These are phyloP conservation scores for Perizoma affinitatum DNA, from an alignment of 2,888 invertebrate species.

Conservation along the genomic window DNA sequence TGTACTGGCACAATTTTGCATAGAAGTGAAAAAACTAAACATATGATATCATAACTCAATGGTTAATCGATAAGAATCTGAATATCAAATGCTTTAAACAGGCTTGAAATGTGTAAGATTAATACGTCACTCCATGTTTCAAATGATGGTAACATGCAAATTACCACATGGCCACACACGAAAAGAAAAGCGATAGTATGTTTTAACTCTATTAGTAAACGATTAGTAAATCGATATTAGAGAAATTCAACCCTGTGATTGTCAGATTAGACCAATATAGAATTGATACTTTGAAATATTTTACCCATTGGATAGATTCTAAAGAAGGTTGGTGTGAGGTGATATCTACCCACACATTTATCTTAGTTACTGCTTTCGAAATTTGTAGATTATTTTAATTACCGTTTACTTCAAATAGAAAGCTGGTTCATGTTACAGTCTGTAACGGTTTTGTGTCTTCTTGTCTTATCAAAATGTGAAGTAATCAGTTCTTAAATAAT, in stretches of 20 bases:
- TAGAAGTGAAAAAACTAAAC: no score
- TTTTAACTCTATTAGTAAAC: slow-evolving; percentile 64
- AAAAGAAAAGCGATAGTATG: slow-evolving; percentile 64
- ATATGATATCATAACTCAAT: no score
- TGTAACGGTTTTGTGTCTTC: not conserved
- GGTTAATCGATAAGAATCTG: slow-evolving; percentile 6
- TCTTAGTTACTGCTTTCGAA: slow-evolving; percentile 13
- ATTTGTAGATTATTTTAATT: slow-evolving; percentile 14
- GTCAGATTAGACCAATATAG: slow-evolving; percentile 34
- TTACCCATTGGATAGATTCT: not conserved
- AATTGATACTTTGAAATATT: slow-evolving; percentile 22
- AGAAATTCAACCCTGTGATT: slow-evolving; percentile 56
- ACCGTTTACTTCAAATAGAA: not conserved
- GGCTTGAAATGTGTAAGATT: slow-evolving; percentile 58
- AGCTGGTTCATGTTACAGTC: not conserved
- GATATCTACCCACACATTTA: slow-evolving; percentile 26
- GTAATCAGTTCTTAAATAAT: no score
- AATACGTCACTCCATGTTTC: slow-evolving; percentile 66
- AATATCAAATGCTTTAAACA: slow-evolving; percentile 5
- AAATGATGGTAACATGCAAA: slow-evolving; percentile 76
- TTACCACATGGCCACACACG: slow-evolving; percentile 72
- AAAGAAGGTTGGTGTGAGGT: slow-evolving; percentile 14
- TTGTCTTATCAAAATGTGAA: not conserved
- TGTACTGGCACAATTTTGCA: no score
- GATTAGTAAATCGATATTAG: slow-evolving; percentile 71